Base-by-base conservation (phyloP, 2,113 vertebrate genomes). In the Pseudois nayaur region DNA sequence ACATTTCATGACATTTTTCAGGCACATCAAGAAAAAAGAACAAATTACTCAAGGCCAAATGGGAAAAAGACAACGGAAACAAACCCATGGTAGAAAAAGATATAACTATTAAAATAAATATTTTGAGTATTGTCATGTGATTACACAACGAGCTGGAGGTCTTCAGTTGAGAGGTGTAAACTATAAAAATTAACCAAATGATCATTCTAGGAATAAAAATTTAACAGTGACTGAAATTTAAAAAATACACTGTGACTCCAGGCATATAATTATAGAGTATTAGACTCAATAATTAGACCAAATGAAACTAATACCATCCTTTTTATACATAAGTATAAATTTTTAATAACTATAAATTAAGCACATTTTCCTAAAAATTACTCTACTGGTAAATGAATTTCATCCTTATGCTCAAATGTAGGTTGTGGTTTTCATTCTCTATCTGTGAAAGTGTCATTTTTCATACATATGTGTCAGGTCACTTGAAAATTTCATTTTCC, bases 401-500 rank as follows among this genome's bases (percentile, higher is more conserved):
- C 31, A 45, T 50, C 6, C 25, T 10, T 90, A 60, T 50, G 5
- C 9, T 62, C 54, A 67, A 81, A 64, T 78, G 62, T 15, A 15
- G 23, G 3, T 33, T 88, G 25, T 79, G 3, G 3, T 31, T 84
- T 87, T 94, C 11, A 54, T 95, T 90, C 33, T 55, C 11, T 10
- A 87, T 15, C 31, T 60, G 36, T 45, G 8, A 84, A 90, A 71
- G 19, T 50, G 15, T 71, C 17, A n/a, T 57, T 67, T 87, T 36
- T 60, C 45, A 59, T 25, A 31, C 4, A 50, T 43, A 67, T 43
- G 11, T 64, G 36, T 40, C 21, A 89, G 36, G 81, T 5, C 25
- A 92, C 55, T 64, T 82, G 52, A 96, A 97, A 95, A 45, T 92
- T 27, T 95, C 52, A 81, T 8, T 71, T 83, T 92, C 87, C 25